phyloP scores from a whole-genome alignment of 2,113 vertebrate species.

The Tachuris rubrigastra region DNA sequence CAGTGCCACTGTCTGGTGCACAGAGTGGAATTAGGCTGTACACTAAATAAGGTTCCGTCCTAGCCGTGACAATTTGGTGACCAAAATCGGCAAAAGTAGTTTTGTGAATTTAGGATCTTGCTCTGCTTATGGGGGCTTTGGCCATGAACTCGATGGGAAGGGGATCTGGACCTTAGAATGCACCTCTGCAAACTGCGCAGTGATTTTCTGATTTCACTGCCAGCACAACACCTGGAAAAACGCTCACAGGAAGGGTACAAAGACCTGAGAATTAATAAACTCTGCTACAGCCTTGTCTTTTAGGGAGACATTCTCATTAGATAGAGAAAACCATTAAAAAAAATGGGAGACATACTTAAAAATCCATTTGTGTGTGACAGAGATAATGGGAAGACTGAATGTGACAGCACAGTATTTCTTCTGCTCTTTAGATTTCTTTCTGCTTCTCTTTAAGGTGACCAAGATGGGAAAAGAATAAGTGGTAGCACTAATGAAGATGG shows the following conservation, averaged over 20 bases:
- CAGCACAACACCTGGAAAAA: slow-evolving; percentile 8
- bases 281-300: background rate
- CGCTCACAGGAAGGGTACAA: background rate
- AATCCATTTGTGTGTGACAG: background rate
- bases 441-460: background rate
- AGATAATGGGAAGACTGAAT: background rate
- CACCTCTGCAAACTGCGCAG: background rate
- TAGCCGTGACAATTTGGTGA: slow-evolving; percentile 40
- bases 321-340: background rate
- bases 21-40: slow-evolving; percentile 70
- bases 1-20: slow-evolving; percentile 65
- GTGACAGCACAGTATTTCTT: background rate
- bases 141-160: background rate
- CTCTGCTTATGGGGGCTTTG: background rate
- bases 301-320: background rate
- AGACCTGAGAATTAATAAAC: slow-evolving; percentile 32
- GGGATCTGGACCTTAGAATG: background rate
- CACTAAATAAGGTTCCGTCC: slow-evolving; percentile 64
- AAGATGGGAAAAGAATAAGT: background rate
- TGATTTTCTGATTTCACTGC: slow-evolving; percentile 25
- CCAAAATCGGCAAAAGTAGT: background rate
- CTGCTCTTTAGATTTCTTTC: background rate
- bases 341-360: background rate
- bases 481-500: background rate
- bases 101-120: background rate